Percentiles rank a stretch among this genome's conserved stretches.
These are phyloP conservation scores for Caenorhabditis remanei DNA, from an alignment of 1,140 invertebrate species.

Conservation along the genomic window DNA sequence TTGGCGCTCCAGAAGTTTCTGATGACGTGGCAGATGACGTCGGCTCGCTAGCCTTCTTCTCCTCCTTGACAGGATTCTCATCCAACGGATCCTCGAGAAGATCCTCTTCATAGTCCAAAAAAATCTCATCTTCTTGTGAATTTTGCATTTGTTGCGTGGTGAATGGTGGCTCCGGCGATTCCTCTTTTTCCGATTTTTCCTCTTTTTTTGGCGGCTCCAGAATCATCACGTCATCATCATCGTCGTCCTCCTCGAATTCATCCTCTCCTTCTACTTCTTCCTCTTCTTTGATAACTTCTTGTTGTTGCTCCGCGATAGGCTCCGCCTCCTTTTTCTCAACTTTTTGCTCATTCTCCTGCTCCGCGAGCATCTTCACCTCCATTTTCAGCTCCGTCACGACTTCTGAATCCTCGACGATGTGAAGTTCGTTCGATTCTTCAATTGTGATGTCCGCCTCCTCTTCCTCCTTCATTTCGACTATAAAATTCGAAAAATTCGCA, in stretches of 20 bases:
- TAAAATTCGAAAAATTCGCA: too few species aligned
- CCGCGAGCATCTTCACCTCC: too few species aligned
- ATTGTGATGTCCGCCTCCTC: too few species aligned
- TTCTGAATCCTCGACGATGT: too few species aligned
- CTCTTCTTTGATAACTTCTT: not conserved
- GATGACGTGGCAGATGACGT: not conserved
- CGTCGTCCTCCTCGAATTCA: constrained; percentile 41
- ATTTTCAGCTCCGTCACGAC: too few species aligned
- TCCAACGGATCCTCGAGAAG: not conserved
- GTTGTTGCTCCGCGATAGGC: not conserved
- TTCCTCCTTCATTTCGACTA: too few species aligned
- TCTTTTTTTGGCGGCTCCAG: not conserved
- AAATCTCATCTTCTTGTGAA: not conserved
- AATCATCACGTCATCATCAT: not conserved
- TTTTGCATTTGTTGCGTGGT: too few species aligned
- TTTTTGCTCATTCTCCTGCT: not conserved
- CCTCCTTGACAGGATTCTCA: not conserved
- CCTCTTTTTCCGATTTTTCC: not conserved
- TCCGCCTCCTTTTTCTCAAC: not conserved
- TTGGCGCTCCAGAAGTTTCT: not conserved
- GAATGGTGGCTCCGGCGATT: not conserved
- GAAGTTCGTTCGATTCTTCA: too few species aligned
- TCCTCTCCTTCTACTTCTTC: constrained; percentile 26
- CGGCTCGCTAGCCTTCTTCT: not conserved
- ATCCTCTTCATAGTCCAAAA: constrained; percentile 46